These are phyloP conservation scores for Oscheius onirici DNA, from an alignment of 2,888 invertebrate species.

Conservation along the genomic window DNA sequence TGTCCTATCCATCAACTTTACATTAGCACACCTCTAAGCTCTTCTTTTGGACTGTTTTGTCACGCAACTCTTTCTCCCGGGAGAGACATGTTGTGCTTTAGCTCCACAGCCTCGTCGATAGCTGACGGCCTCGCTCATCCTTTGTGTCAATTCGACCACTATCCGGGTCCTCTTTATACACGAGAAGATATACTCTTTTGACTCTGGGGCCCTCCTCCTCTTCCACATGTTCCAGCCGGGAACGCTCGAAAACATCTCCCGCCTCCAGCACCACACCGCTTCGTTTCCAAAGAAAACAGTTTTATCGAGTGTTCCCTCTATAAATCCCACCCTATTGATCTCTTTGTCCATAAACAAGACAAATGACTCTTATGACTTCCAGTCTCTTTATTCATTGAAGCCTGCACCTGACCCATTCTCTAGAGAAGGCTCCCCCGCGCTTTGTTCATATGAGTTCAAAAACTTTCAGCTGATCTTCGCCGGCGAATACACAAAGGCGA, in stretches of 20 bases:
- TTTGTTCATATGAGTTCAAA: neutral
- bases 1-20: constrained; percentile 19
- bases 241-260: constrained; percentile 1
- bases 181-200: constrained; percentile 10
- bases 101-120: constrained; percentile 26
- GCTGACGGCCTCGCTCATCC: constrained; percentile 32
- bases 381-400: neutral
- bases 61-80: neutral
- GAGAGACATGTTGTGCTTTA: constrained; percentile 19
- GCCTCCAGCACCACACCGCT: too few species aligned
- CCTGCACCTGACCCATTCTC: neutral
- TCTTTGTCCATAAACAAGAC: neutral
- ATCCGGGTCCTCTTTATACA: constrained; percentile 20
- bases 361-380: neutral
- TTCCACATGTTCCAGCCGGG: constrained; percentile 34
- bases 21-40: constrained; percentile 10
- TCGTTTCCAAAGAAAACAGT: too few species aligned
- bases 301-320: neutral
- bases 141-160: constrained; percentile 26
- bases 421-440: neutral
- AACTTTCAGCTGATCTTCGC: constrained; percentile 90
- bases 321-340: neutral
- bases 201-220: constrained; percentile 19
- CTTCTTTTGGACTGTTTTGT: constrained; percentile 1
- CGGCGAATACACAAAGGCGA: constrained; percentile 98